These are phyloP conservation scores for Zapus hudsonius DNA, from an alignment of 2,113 vertebrate genomes.

Conservation along the genomic window DNA sequence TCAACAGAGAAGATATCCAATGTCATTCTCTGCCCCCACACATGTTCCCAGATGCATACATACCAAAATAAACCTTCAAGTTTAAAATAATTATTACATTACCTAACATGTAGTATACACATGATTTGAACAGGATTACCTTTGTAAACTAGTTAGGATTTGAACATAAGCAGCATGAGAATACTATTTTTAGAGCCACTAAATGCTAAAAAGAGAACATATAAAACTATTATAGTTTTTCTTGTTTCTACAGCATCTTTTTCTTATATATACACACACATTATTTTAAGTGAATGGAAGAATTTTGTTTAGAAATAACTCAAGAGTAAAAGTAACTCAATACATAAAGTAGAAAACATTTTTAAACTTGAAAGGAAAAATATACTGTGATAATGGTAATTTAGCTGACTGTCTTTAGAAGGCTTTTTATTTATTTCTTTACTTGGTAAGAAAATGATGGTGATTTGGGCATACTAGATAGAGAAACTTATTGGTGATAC, in stretches of 20 bases:
- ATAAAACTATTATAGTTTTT: slow-evolving; percentile 7
- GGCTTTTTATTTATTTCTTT: slow-evolving; percentile 51
- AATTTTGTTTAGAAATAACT: slow-evolving; percentile 34
- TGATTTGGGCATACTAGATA: slow-evolving; percentile 21
- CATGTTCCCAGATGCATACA: too few species aligned
- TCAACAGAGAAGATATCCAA: too few species aligned
- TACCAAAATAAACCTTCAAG: too few species aligned
- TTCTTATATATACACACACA: not conserved
- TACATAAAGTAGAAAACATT: slow-evolving; percentile 48
- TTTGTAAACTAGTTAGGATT: not conserved
- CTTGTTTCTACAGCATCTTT: slow-evolving; percentile 13
- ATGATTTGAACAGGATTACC: not conserved
- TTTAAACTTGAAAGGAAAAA: slow-evolving; percentile 65
- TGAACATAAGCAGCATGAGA: not conserved
- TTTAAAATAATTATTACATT: not conserved
- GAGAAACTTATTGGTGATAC: slow-evolving; percentile 47
- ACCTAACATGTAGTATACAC: not conserved
- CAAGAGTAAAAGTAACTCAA: slow-evolving; percentile 47
- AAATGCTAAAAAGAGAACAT: not conserved
- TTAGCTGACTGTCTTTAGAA: slow-evolving; percentile 64
- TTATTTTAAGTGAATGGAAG: not conserved
- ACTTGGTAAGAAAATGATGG: slow-evolving; percentile 32
- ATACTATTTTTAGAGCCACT: not conserved
- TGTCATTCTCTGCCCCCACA: too few species aligned
- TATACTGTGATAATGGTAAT: slow-evolving; percentile 33